Evolutionary conservation across 2,797 vertebrate species (phyloP).

Genomic region (Bovichtus variegatus): DNA sequence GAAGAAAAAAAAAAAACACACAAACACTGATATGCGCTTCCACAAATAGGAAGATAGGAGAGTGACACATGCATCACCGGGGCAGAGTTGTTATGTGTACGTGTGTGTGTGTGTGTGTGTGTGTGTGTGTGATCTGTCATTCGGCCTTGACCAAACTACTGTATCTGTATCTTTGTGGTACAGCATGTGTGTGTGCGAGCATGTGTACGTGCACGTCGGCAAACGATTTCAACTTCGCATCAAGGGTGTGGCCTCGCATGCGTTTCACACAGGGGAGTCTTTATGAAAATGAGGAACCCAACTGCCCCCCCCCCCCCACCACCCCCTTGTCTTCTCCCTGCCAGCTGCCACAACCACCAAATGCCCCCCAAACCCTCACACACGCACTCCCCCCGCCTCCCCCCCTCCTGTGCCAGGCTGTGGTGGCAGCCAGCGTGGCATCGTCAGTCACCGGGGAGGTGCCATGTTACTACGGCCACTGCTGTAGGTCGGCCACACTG

Average conservation of each 20-base stretch:
- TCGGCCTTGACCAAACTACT: not conserved
- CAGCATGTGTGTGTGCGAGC: constrained; percentile 14
- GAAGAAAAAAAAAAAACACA: not conserved
- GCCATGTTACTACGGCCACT: constrained; percentile 72
- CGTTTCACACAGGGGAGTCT: constrained; percentile 72
- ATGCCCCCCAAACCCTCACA: constrained; percentile 44
- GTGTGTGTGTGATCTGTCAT: not conserved
- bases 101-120: too few relatives aligned
- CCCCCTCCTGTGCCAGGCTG: constrained; percentile 65
- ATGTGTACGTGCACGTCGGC: constrained; percentile 29
- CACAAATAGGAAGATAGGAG: not conserved
- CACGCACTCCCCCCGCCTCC: not conserved
- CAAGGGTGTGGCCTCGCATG: constrained; percentile 67
- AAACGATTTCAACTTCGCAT: constrained; percentile 24
- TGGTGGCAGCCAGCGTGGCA: constrained; percentile 79
- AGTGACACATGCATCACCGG: not conserved
- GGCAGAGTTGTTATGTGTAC: not conserved
- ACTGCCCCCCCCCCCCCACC: not conserved
- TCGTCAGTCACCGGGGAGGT: constrained; percentile 75
- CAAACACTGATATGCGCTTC: not conserved
- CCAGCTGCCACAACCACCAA: constrained; percentile 82
- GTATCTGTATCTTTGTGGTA: constrained; percentile 1
- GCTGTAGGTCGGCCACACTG: constrained; percentile 78
- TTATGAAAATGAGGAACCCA: constrained; percentile 65
- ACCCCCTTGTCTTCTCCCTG: constrained; percentile 41